Percentiles rank a stretch among this genome's conserved stretches.
Evolutionary conservation across 2,113 vertebrate species (phyloP).

Genomic region (Eulemur macaco): DNA sequence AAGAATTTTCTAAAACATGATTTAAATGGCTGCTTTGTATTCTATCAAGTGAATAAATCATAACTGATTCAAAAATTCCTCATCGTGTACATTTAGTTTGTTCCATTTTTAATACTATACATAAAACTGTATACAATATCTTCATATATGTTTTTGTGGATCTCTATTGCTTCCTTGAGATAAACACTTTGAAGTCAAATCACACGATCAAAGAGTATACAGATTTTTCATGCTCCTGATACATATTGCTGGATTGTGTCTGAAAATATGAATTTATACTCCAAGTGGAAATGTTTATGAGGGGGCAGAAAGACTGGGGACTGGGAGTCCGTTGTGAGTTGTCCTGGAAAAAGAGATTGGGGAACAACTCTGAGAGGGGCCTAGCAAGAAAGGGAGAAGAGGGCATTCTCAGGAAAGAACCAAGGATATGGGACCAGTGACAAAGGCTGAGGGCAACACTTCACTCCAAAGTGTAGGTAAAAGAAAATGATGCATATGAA

Average conservation of each 20-base stretch:
- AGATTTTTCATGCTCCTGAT: neutral
- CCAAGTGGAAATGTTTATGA: neutral
- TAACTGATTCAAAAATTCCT: neutral
- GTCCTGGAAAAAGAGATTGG: neutral
- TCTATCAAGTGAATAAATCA: neutral
- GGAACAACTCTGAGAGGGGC: neutral
- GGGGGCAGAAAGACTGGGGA: neutral
- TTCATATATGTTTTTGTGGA: neutral
- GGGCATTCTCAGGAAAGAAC: neutral
- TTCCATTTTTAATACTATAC: neutral
- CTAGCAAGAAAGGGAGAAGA: neutral
- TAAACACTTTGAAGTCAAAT: neutral
- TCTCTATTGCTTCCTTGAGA: neutral
- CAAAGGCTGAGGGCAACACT: neutral
- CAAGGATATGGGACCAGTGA: neutral
- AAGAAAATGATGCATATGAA: neutral
- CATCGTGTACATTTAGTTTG: neutral
- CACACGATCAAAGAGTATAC: neutral
- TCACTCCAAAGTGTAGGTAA: neutral
- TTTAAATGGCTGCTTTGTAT: neutral
- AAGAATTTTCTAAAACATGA: constrained; percentile 7
- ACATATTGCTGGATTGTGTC: neutral
- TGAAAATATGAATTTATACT: neutral
- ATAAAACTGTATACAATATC: neutral
- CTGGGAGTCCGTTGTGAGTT: neutral